Conservation (phyloP, 1,140 invertebrate species). For the Euura saliciscinereae region DNA sequence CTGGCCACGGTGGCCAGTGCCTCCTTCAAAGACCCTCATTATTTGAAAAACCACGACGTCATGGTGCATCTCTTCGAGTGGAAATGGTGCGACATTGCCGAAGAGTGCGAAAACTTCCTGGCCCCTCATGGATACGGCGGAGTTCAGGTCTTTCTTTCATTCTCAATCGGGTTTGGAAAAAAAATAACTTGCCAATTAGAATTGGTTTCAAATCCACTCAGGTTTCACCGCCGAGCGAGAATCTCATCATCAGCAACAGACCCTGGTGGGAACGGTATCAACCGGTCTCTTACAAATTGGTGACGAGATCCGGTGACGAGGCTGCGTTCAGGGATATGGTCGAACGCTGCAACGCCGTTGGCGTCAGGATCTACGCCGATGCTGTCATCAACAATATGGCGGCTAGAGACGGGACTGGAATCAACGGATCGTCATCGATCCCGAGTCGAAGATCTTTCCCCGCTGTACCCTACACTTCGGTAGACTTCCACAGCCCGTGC, state of each 20-base stretch:
- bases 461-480: conserved; percentile 59
- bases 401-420: conserved; percentile 58
- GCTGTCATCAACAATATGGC: conserved; percentile 88
- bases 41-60: background rate
- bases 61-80: too few species aligned
- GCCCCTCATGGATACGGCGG: background rate
- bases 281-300: conserved; percentile 80
- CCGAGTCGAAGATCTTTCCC: conserved; percentile 61
- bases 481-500: conserved; percentile 66
- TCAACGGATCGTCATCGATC: conserved; percentile 62
- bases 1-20: background rate
- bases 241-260: conserved; percentile 58
- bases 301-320: conserved; percentile 76
- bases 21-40: conserved; percentile 4
- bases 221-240: conserved; percentile 67
- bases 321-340: conserved; percentile 74
- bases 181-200: background rate
- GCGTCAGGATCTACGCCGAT: conserved; percentile 83
- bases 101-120: background rate
- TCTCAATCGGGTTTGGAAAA: background rate
- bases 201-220: conserved; percentile 25
- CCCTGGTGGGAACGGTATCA: conserved; percentile 85
- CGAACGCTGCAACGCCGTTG: conserved; percentile 69
- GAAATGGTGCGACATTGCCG: background rate
- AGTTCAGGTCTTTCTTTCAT: background rate